Evolutionary conservation across 2,797 vertebrate species (phyloP).

Genomic region (Sebastiscus albofasciatus): DNA sequence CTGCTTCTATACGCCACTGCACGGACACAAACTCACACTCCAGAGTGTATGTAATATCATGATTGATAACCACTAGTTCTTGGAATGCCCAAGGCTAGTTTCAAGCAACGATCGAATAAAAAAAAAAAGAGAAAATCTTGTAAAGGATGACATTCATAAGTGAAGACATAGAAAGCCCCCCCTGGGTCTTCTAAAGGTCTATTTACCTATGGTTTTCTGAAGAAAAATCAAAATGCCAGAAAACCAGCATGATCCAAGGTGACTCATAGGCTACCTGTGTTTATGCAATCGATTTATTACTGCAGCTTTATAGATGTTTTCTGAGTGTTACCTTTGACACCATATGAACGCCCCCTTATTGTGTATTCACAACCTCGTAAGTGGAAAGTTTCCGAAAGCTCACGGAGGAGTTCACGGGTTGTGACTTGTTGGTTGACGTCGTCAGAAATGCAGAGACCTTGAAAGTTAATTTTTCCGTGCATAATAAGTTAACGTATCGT

Average conservation of each 20-base stretch:
- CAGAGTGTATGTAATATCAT: not conserved
- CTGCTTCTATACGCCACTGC: not conserved
- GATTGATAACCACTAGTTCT: conserved; percentile 9
- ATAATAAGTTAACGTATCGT: no score
- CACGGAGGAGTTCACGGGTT: no score
- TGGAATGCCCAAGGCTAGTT: not conserved
- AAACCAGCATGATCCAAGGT: not conserved
- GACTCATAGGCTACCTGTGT: not conserved
- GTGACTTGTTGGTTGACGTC: no score
- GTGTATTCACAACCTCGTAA: no score
- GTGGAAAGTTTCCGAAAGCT: no score
- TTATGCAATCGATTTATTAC: not conserved
- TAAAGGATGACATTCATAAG: not conserved
- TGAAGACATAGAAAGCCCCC: not conserved
- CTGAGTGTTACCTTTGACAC: not conserved
- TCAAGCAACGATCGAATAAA: not conserved
- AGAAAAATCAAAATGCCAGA: not conserved
- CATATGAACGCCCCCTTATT: no score
- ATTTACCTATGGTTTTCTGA: not conserved
- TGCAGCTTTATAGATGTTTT: not conserved
- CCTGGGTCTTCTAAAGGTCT: not conserved
- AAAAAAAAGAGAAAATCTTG: not conserved
- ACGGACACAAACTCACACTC: not conserved
- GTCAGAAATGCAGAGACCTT: no score
- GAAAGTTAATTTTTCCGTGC: no score